phyloP scores from a whole-genome alignment of 2,113 vertebrate genomes.

The Scopus umbretta region DNA sequence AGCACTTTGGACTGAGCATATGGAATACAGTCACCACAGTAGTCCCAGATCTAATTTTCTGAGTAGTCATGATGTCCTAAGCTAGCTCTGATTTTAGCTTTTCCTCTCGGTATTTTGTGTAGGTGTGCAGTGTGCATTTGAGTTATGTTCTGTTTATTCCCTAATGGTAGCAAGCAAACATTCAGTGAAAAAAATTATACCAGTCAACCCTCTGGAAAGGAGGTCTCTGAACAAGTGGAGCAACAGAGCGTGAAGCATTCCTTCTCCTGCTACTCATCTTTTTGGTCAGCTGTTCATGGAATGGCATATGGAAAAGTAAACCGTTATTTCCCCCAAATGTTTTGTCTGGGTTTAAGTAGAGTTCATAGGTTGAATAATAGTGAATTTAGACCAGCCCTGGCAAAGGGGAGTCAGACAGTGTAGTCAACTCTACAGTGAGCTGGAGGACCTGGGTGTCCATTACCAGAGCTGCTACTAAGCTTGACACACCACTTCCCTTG shows the following conservation, averaged over 20 bases:
- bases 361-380: not conserved
- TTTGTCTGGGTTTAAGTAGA: not conserved
- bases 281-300: not conserved
- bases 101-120: not conserved
- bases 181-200: not conserved
- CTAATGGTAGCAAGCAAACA: not conserved
- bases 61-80: not conserved
- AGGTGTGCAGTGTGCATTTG: not conserved
- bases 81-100: not conserved
- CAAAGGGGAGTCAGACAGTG: not conserved
- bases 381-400: not conserved
- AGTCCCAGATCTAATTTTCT: not conserved
- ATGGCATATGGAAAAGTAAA: not conserved
- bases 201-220: not conserved
- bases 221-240: not conserved
- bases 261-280: not conserved
- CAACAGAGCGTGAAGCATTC: not conserved
- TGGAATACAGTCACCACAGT: not conserved
- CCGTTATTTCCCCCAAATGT: not conserved
- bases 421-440: not conserved
- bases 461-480: not conserved
- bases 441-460: not conserved
- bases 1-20: not conserved
- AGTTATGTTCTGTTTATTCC: not conserved
- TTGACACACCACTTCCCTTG: not conserved